Conservation (phyloP, 2,888 invertebrate species). For the Andrena chrysosceles region DNA sequence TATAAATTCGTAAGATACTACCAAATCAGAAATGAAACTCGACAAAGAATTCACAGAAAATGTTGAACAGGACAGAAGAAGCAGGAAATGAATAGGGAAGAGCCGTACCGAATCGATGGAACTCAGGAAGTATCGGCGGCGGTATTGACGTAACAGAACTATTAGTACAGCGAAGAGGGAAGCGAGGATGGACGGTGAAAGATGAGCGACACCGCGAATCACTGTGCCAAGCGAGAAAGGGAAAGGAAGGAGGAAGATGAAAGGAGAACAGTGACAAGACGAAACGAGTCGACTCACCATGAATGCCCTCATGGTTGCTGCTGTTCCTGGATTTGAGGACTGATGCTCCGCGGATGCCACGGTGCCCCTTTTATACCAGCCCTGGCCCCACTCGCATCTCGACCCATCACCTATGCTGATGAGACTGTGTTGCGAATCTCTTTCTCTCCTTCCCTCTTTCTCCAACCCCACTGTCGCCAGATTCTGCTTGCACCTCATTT, state of each 20-base stretch:
- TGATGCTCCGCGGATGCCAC: conserved; percentile 83
- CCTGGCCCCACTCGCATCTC: conserved; percentile 78
- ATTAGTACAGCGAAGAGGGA: not conserved
- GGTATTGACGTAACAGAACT: not conserved
- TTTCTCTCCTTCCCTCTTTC: conserved; percentile 55
- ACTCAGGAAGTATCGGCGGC: not conserved
- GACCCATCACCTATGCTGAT: conserved; percentile 84
- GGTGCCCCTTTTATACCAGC: conserved; percentile 83
- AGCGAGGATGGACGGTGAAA: not conserved
- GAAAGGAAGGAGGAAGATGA: not conserved
- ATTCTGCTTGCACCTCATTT: not conserved
- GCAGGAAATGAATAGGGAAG: not conserved
- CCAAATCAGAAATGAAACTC: no score
- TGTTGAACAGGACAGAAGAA: not conserved
- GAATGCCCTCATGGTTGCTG: conserved; percentile 84
- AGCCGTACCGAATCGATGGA: not conserved
- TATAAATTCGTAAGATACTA: no score
- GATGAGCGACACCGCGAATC: not conserved
- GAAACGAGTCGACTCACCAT: conserved; percentile 80
- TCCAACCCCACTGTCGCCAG: conserved; percentile 25
- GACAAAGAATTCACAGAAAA: no score
- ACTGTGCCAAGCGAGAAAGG: not conserved
- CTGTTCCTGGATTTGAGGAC: conserved; percentile 84
- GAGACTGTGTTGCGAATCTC: conserved; percentile 81
- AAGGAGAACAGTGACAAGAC: conserved; percentile 14